These are phyloP conservation scores for Dromius quadrimaculatus DNA, from an alignment of 2,888 invertebrate genomes.

Conservation along the genomic window DNA sequence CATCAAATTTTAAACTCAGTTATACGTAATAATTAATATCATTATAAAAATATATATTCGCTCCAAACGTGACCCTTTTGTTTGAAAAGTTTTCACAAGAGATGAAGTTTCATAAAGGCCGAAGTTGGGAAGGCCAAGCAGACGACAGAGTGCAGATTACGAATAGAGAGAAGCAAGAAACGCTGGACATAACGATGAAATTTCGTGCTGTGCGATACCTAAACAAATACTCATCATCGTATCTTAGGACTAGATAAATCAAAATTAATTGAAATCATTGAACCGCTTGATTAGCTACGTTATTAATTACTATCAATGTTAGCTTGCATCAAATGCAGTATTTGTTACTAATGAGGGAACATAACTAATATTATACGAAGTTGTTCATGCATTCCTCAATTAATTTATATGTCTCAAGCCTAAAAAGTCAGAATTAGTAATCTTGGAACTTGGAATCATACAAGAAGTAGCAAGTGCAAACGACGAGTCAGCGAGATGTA, in stretches of 20 bases:
- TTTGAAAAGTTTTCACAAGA: conserved; percentile 44
- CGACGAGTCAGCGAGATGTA: conserved; percentile 53
- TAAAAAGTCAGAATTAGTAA: too few relatives aligned
- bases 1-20: conserved; percentile 50
- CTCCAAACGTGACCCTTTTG: conserved; percentile 35
- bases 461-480: too few relatives aligned
- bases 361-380: too few relatives aligned
- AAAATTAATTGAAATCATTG: conserved; percentile 64
- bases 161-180: background rate
- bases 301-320: conserved; percentile 62
- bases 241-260: conserved; percentile 58
- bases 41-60: conserved; percentile 49
- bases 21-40: conserved; percentile 48
- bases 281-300: conserved; percentile 63
- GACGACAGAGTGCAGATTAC: background rate
- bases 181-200: background rate
- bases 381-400: too few relatives aligned
- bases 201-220: conserved; percentile 43
- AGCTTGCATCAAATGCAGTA: conserved; percentile 48
- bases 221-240: conserved; percentile 59
- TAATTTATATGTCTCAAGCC: too few relatives aligned
- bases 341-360: too few relatives aligned
- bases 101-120: conserved; percentile 17
- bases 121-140: background rate
- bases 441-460: too few relatives aligned